These are phyloP conservation scores for Siphamia tubifer DNA, from an alignment of 2,113 vertebrate species.

Conservation along the genomic window DNA sequence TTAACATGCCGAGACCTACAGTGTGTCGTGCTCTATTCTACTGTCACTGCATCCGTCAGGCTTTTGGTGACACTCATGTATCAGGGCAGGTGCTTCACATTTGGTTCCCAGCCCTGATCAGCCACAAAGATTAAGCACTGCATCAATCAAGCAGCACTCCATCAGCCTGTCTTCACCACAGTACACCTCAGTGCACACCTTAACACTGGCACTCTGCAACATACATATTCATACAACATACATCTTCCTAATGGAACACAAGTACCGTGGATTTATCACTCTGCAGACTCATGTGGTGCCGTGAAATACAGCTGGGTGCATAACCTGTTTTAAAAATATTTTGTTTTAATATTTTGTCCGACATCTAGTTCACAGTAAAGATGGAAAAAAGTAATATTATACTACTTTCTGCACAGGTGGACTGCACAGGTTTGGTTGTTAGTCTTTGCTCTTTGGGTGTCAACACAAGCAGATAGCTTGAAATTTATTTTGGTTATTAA, in stretches of 20 bases:
- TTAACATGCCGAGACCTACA: too few relatives aligned
- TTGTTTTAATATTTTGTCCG: too few relatives aligned
- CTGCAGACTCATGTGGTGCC: background rate
- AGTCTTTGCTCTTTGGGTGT: too few relatives aligned
- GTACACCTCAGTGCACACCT: background rate
- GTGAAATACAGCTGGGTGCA: background rate
- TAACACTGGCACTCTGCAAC: background rate
- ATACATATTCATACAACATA: background rate
- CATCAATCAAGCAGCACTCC: constrained; percentile 43
- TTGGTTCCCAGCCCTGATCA: constrained; percentile 21
- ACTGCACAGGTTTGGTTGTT: too few relatives aligned
- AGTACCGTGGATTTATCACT: background rate
- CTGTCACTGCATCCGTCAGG: background rate
- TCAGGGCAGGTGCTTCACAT: constrained; percentile 21
- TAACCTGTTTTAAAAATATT: too few relatives aligned
- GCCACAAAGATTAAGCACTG: constrained; percentile 25
- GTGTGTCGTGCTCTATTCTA: constrained; percentile 26
- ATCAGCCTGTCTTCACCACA: background rate
- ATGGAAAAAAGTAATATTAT: too few relatives aligned
- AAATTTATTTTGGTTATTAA: too few relatives aligned
- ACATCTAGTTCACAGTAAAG: too few relatives aligned
- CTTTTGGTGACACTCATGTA: constrained; percentile 2
- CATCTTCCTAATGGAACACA: constrained; percentile 16
- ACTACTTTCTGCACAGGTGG: too few relatives aligned
- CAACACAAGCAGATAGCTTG: too few relatives aligned